A percentile compares a stretch with the other conserved stretches of the same genome.
These are phyloP conservation scores for Notiomystis cincta DNA, from an alignment of 2,113 vertebrate species.

Conservation along the genomic window DNA sequence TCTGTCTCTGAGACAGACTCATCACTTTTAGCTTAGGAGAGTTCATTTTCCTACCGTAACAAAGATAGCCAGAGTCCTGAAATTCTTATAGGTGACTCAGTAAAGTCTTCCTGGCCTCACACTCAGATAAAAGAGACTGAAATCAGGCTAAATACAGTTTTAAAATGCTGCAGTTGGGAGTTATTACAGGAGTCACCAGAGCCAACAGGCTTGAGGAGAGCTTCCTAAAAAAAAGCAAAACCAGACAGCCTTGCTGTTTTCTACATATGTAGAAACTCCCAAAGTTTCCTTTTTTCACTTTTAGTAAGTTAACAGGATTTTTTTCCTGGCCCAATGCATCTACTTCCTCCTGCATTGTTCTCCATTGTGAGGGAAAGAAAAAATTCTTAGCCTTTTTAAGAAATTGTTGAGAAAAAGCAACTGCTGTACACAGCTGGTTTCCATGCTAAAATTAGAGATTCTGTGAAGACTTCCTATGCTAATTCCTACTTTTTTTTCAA, in stretches of 20 bases:
- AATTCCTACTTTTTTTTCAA: not conserved
- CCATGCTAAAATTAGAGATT: not conserved
- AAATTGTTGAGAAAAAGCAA: not conserved
- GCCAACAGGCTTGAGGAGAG: not conserved
- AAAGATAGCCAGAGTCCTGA: not conserved
- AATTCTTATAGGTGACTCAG: not conserved
- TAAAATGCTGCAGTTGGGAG: not conserved
- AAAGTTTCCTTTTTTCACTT: not conserved
- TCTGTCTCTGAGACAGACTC: constrained; percentile 2
- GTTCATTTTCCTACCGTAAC: not conserved
- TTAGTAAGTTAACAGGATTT: not conserved
- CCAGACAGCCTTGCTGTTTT: not conserved
- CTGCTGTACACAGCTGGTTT: not conserved
- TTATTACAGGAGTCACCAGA: not conserved
- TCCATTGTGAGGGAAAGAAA: not conserved
- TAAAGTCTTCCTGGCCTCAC: not conserved
- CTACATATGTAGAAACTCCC: not conserved
- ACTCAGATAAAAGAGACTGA: not conserved
- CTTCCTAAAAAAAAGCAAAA: not conserved
- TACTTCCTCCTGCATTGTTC: not conserved
- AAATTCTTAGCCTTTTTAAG: not conserved
- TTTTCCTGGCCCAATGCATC: not conserved
- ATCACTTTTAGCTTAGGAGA: constrained; percentile 24
- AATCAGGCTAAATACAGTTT: not conserved
- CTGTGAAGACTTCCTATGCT: not conserved